A percentile compares a stretch with the other conserved stretches of the same genome.
Evolutionary conservation across 2,113 vertebrate genomes (phyloP).

Genomic region (Archilochus colubris): DNA sequence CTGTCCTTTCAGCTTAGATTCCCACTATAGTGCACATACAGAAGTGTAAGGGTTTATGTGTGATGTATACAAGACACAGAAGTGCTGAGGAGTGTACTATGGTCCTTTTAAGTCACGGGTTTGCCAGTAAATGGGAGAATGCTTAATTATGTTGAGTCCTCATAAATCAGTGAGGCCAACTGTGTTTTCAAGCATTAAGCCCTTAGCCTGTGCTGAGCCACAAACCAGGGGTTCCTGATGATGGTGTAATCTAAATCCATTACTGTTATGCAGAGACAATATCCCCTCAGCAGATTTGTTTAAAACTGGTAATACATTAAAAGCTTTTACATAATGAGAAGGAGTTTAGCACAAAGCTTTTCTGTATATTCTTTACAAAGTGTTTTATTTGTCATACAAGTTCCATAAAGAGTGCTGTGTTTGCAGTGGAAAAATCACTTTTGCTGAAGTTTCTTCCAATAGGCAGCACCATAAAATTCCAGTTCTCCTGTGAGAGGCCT

Average conservation of each 20-base stretch:
- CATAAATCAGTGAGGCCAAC: background rate
- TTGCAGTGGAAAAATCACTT: background rate
- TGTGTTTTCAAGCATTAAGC: background rate
- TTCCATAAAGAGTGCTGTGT: background rate
- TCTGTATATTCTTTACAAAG: background rate
- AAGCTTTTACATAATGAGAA: slow-evolving; percentile 31
- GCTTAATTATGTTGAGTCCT: background rate
- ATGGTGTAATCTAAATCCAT: slow-evolving; percentile 9
- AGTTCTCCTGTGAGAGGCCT: background rate
- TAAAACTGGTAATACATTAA: slow-evolving; percentile 3
- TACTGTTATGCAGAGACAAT: background rate
- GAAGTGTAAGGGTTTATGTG: background rate
- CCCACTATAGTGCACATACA: background rate
- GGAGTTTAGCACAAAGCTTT: background rate
- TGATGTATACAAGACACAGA: background rate
- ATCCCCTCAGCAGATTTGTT: background rate
- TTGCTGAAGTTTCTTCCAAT: background rate
- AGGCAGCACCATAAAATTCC: background rate
- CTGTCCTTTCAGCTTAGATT: background rate
- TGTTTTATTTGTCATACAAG: background rate
- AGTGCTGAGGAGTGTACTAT: background rate
- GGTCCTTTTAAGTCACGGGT: background rate
- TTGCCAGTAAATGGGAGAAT: background rate
- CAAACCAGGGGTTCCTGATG: background rate
- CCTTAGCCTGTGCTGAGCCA: background rate